Percentiles rank a stretch among this genome's conserved stretches.
phyloP scores from a whole-genome alignment of 2,797 vertebrate species.

The Micromesistius poutassou region DNA sequence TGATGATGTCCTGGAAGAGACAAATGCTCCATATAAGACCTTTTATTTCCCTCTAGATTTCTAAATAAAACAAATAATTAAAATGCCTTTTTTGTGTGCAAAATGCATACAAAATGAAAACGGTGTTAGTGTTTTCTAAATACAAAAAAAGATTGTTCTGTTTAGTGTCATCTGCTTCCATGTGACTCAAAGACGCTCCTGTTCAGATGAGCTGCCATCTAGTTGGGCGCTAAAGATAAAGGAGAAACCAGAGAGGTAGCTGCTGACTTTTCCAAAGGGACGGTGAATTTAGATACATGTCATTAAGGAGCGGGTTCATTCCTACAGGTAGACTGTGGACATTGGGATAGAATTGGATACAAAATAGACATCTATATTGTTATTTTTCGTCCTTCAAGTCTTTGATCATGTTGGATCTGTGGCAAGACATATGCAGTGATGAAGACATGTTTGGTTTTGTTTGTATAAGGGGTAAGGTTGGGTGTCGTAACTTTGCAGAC shows the following conservation, averaged over 20 bases:
- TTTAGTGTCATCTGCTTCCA: no score
- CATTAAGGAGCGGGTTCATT: neutral
- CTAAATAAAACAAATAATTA: neutral
- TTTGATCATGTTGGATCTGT: neutral
- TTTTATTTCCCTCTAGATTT: neutral
- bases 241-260: no score
- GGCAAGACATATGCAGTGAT: neutral
- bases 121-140: no score
- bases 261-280: neutral
- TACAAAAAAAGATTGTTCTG: no score
- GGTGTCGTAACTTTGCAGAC: neutral
- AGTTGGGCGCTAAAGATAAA: no score
- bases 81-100: neutral
- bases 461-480: neutral
- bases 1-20: conserved; percentile 83
- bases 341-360: neutral
- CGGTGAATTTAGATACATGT: neutral
- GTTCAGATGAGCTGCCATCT: no score
- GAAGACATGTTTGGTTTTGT: neutral
- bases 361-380: neutral
- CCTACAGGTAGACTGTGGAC: neutral
- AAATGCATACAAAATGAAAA: neutral
- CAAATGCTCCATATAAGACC: conserved; percentile 12
- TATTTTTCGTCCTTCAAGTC: neutral
- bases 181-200: no score